Evolutionary conservation across 2,888 invertebrate genomes (phyloP).

Genomic region (Ypsolopha sequella): DNA sequence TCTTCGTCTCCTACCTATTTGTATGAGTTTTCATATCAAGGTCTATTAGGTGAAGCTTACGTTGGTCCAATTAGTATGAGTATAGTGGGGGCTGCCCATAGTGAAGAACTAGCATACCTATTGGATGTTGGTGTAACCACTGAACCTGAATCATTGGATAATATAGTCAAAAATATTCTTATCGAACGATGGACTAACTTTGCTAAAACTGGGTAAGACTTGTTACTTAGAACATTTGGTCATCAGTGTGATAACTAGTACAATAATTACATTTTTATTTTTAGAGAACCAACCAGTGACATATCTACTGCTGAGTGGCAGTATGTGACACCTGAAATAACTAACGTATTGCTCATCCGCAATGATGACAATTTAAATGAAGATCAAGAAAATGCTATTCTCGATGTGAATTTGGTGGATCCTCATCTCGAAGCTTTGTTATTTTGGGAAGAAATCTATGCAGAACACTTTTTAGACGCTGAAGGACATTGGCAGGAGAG

Average conservation of each 20-base stretch:
- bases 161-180: slow-evolving; percentile 33
- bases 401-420: slow-evolving; percentile 27
- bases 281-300: slow-evolving; percentile 36
- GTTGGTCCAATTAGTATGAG: slow-evolving; percentile 32
- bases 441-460: slow-evolving; percentile 48
- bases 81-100: slow-evolving; percentile 37
- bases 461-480: slow-evolving; percentile 39
- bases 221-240: not conserved
- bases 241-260: not conserved
- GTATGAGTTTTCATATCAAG: slow-evolving; percentile 56
- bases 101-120: slow-evolving; percentile 50
- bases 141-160: slow-evolving; percentile 21
- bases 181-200: slow-evolving; percentile 56
- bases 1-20: slow-evolving; percentile 28
- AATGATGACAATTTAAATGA: slow-evolving; percentile 24
- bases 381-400: slow-evolving; percentile 12
- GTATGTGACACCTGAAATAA: slow-evolving; percentile 24
- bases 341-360: slow-evolving; percentile 30
- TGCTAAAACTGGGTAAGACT: slow-evolving; percentile 44
- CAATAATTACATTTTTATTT: slow-evolving; percentile 14
- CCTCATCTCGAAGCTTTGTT: slow-evolving; percentile 29
- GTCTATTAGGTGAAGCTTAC: slow-evolving; percentile 33
- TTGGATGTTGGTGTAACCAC: slow-evolving; percentile 21
- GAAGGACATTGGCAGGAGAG: slow-evolving; percentile 30
- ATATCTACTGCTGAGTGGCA: slow-evolving; percentile 32